phyloP scores from a whole-genome alignment of 1,140 invertebrate genomes.

The Saxidomus purpurata region DNA sequence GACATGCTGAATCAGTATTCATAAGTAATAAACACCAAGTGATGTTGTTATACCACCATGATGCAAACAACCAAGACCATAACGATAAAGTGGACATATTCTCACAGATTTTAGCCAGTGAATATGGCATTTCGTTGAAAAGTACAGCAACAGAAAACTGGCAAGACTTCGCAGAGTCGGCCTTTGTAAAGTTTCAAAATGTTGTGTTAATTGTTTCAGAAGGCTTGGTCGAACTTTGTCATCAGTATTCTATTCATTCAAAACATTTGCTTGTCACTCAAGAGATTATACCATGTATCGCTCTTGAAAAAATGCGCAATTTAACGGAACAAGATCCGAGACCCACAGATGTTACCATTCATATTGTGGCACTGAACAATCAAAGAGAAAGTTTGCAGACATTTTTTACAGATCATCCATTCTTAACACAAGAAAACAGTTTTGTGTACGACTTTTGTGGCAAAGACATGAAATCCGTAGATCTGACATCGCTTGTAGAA shows the following conservation, averaged over 20 bases:
- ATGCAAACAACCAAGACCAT: not conserved
- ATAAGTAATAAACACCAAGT: not conserved
- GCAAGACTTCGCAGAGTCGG: not conserved
- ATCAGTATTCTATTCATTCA: not conserved
- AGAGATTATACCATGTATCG: not conserved
- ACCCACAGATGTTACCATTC: not conserved
- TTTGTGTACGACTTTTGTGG: not conserved
- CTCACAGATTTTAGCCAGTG: not conserved
- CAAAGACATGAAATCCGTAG: not conserved
- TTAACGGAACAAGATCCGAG: not conserved
- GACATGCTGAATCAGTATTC: not conserved
- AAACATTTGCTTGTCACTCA: not conserved
- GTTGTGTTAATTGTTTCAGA: not conserved
- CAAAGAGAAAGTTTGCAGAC: not conserved
- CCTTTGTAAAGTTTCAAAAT: not conserved
- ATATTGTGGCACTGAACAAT: not conserved
- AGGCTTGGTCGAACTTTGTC: not conserved
- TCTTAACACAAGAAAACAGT: not conserved
- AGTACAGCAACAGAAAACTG: not conserved
- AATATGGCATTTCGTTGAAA: not conserved
- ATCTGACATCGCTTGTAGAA: not conserved
- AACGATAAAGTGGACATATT: not conserved
- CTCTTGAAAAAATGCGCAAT: not conserved
- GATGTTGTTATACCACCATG: not conserved
- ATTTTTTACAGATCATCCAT: not conserved